These are phyloP conservation scores for Hestina assimilis DNA, from an alignment of 1,140 invertebrate genomes.

Conservation along the genomic window DNA sequence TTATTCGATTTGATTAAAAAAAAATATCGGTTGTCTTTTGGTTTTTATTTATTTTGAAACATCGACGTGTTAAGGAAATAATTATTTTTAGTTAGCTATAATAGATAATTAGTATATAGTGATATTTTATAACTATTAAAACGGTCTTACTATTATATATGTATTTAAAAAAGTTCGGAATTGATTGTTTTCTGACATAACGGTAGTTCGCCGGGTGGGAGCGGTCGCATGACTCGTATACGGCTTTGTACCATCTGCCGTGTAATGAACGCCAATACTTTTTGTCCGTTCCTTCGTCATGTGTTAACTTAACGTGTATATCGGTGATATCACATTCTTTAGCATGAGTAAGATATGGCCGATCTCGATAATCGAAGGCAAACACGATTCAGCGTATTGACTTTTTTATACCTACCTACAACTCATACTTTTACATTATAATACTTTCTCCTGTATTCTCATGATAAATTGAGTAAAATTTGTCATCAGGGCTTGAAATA, in stretches of 20 bases:
- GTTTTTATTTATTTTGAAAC: background rate
- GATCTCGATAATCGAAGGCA: constrained; percentile 21
- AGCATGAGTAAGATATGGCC: constrained; percentile 26
- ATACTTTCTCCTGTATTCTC: no score
- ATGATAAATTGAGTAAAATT: background rate
- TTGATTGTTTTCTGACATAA: constrained; percentile 32
- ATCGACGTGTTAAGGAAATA: no score
- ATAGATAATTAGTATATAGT: no score
- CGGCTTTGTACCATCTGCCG: constrained; percentile 36
- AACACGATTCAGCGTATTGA: constrained; percentile 4
- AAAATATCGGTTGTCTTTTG: background rate
- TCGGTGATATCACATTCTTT: constrained; percentile 28
- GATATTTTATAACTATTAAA: background rate
- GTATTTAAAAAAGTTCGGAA: background rate
- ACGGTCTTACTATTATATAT: background rate
- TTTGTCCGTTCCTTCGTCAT: constrained; percentile 18
- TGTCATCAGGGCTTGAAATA: background rate
- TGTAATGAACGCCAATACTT: constrained; percentile 21
- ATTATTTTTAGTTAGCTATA: no score
- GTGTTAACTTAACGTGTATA: constrained; percentile 19
- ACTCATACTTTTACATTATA: background rate
- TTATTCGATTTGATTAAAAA: background rate
- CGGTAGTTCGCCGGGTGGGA: constrained; percentile 40
- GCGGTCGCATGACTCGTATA: constrained; percentile 45
- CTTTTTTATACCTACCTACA: constrained; percentile 8